Evolutionary conservation across 2,797 vertebrate species (phyloP).

Genomic region (Anomalospiza imberbis): DNA sequence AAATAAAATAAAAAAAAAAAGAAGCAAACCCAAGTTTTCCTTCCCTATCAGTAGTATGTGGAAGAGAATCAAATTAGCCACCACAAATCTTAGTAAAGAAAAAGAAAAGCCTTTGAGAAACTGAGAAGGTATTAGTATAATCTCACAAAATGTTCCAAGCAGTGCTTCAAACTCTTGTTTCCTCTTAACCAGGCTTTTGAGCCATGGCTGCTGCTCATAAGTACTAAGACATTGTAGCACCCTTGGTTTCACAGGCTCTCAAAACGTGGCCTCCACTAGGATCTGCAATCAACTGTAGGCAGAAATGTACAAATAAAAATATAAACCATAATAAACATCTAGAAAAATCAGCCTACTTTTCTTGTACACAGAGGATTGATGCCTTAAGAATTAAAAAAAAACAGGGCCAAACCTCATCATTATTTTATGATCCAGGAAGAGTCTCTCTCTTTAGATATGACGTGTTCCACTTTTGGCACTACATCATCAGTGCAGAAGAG

Average conservation of each 20-base stretch:
- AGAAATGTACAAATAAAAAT: neutral
- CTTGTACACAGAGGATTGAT: neutral
- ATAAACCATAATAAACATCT: neutral
- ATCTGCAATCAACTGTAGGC: neutral
- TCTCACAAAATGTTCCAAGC: neutral
- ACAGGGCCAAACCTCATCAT: neutral
- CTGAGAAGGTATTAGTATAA: neutral
- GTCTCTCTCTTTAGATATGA: neutral
- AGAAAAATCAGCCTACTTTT: neutral
- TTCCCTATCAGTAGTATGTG: neutral
- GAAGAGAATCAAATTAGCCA: neutral
- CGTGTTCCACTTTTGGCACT: neutral
- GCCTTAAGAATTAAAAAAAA: neutral
- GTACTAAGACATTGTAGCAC: neutral
- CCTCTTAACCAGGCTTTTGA: neutral
- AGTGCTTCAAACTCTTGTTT: neutral
- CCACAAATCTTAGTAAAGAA: neutral
- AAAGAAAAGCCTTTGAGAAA: neutral
- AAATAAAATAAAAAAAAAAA: neutral
- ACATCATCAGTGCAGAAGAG: neutral
- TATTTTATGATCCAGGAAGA: neutral
- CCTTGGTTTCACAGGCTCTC: neutral
- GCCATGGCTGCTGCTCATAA: neutral
- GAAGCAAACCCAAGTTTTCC: neutral
- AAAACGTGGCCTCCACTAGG: neutral